phyloP scores from a whole-genome alignment of 2,888 invertebrate genomes.

The Pyralis farinalis region DNA sequence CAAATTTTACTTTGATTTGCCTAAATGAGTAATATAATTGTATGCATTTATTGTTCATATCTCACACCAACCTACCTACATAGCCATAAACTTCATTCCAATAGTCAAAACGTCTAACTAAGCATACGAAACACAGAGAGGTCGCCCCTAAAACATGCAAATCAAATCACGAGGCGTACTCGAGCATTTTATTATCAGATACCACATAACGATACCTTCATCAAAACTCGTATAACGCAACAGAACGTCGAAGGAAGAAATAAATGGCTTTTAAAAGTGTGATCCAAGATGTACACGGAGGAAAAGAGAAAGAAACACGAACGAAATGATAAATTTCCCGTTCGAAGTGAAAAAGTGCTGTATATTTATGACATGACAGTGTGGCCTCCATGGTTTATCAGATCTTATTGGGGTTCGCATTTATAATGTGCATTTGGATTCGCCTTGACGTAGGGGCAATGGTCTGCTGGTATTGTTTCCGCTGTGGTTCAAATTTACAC shows the following conservation, averaged over 20 bases:
- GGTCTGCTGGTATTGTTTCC: slow-evolving; percentile 13
- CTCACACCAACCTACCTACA: not conserved
- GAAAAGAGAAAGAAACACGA: slow-evolving; percentile 56
- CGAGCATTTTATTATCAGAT: slow-evolving; percentile 71
- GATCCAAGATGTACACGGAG: slow-evolving; percentile 74
- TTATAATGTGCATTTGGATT: slow-evolving; percentile 48
- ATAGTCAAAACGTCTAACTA: slow-evolving; percentile 5
- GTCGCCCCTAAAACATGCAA: slow-evolving; percentile 51
- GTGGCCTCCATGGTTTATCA: slow-evolving; percentile 61
- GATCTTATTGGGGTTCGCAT: slow-evolving; percentile 59
- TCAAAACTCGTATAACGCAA: slow-evolving; percentile 60
- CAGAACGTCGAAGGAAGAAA: slow-evolving; percentile 64
- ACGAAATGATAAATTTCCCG: slow-evolving; percentile 74
- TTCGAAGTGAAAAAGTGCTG: slow-evolving; percentile 68
- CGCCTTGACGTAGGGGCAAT: slow-evolving; percentile 44
- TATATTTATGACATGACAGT: slow-evolving; percentile 71
- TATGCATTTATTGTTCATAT: not conserved
- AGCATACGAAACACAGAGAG: slow-evolving; percentile 22
- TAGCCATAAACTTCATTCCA: slow-evolving; percentile 5
- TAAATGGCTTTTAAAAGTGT: slow-evolving; percentile 77
- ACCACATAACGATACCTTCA: slow-evolving; percentile 69
- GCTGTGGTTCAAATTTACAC: not conserved
- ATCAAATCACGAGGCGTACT: slow-evolving; percentile 55
- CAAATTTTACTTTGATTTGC: no score
- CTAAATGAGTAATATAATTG: no score